Base-by-base conservation (phyloP, 2,888 invertebrate species). In the Latheticus oryzae region DNA sequence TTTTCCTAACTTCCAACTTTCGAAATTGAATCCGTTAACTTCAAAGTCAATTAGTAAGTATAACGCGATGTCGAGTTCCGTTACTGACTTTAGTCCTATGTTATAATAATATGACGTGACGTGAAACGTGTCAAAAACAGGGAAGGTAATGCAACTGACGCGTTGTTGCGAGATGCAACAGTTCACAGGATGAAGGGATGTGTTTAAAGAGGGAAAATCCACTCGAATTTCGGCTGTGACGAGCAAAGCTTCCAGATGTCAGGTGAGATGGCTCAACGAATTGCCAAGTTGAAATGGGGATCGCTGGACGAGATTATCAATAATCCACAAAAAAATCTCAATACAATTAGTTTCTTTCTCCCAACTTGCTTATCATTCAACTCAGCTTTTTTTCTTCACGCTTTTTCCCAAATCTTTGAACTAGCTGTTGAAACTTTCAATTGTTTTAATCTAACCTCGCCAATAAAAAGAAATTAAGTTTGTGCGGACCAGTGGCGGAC, bases 191-290 rank as follows among this genome's bases (percentile, higher is more conserved):
- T 42, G 28, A 28, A 42, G 26, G 59, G 60, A 60, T 64, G 66
- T 66, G 66, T 66, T 62, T 62, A 53, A n/a, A n/a, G n/a, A n/a
- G 52, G 59, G 58, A 53, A 63, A 66, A 68, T 66, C 65, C 68
- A 66, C 69, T 68, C 66, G 69, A 68, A 69, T 65, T 69, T 68
- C 63, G 60, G 52, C 55, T 58, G 61, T 66, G 69, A 69, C 68
- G 67, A 66, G 66, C 60, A 69, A 68, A 67, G 66, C 69, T 64
- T 38, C 62, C 58, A 66, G 65, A 68, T 66, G 67, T 67, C 66
- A 67, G 66, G 65, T 68, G 67, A n/a, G 65, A 62, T 61, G 67
- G 60, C 61, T 61, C 24, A 61, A 60, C 61, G 61, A 63, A 62
- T 62, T 65, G 50, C 59, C 61, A 65, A 63, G 63, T 60, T 62